Base-by-base conservation (phyloP, 92 coral and sea anemone species). In the Blastomussa wellsi region DNA sequence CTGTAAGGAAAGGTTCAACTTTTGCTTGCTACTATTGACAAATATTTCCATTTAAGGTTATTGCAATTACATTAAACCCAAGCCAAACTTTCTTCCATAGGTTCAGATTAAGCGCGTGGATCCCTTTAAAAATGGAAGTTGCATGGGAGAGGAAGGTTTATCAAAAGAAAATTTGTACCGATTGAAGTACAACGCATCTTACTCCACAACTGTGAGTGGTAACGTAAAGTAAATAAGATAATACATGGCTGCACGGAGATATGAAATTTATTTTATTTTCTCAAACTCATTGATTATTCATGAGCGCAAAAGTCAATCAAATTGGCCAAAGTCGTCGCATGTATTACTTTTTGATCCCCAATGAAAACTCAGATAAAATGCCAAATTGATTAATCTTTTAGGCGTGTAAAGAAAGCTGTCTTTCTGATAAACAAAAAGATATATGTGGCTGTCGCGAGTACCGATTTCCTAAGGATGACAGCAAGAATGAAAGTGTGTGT, bases 321-420 rank as follows among this genome's bases (percentile, higher is more conserved):
- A n/a, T n/a, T n/a, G n/a, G n/a, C n/a, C n/a, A n/a, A n/a, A n/a
- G n/a, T n/a, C n/a, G n/a, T n/a, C n/a, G n/a, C n/a, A n/a, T n/a
- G n/a, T n/a, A n/a, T n/a, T n/a, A n/a, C n/a, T n/a, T n/a, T n/a
- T n/a, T n/a, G n/a, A n/a, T n/a, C n/a, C n/a, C n/a, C n/a, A n/a
- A n/a, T n/a, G n/a, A n/a, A n/a, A n/a, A n/a, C n/a, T n/a, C n/a
- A n/a, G n/a, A n/a, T n/a, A n/a, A n/a, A n/a, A n/a, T n/a, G n/a
- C n/a, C n/a, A n/a, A 69, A 29, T 82, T 10, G 13, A 4, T 49
- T 1, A 14, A 2, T 41, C 41, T 59, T 32, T 44, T 85, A 85
- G 88, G 88, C 83, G 4, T 85, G 88, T 29, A 60, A 83, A 14
- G 69, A 60, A 33, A 85, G 88, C 26, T 85, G 88, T n/a, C 67